phyloP scores from a whole-genome alignment of 2,888 invertebrate genomes.

The Theodoxus fluviatilis region DNA sequence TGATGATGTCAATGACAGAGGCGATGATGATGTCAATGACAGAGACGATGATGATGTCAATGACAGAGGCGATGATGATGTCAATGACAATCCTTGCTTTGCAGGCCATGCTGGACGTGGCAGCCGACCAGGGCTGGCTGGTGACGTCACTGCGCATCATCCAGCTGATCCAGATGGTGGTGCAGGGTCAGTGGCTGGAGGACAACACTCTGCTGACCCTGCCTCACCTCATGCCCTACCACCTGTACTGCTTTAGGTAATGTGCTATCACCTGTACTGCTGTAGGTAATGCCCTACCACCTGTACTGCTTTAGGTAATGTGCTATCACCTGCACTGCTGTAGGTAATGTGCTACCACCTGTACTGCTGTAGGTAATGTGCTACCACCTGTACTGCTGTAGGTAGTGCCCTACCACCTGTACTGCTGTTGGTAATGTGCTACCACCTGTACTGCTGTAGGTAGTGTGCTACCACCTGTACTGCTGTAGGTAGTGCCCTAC shows the following conservation, averaged over 20 bases:
- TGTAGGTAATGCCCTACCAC: too few relatives aligned
- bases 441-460: too few relatives aligned
- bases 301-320: too few relatives aligned
- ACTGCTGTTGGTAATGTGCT: too few relatives aligned
- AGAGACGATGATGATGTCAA: not conserved
- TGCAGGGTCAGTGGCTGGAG: slow-evolving; percentile 88
- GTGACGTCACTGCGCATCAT: slow-evolving; percentile 80
- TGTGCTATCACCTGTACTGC: too few relatives aligned
- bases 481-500: too few relatives aligned
- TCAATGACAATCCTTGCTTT: slow-evolving; percentile 31
- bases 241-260: slow-evolving; percentile 57
- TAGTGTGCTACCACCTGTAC: too few relatives aligned
- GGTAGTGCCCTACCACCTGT: too few relatives aligned
- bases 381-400: too few relatives aligned
- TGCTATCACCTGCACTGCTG: too few relatives aligned
- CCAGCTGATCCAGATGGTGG: slow-evolving; percentile 80
- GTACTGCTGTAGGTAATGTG: too few relatives aligned
- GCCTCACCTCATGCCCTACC: slow-evolving; percentile 76
- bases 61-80: not conserved
- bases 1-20: not conserved
- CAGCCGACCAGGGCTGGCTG: slow-evolving; percentile 90
- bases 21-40: not conserved
- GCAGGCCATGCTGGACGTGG: slow-evolving; percentile 94
- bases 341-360: too few relatives aligned
- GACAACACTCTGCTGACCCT: slow-evolving; percentile 73